Evolutionary conservation across 1,140 invertebrate genomes (phyloP), one percentile per base, ranked within the genome.

Genomic region (Palaemon carinicauda): DNA sequence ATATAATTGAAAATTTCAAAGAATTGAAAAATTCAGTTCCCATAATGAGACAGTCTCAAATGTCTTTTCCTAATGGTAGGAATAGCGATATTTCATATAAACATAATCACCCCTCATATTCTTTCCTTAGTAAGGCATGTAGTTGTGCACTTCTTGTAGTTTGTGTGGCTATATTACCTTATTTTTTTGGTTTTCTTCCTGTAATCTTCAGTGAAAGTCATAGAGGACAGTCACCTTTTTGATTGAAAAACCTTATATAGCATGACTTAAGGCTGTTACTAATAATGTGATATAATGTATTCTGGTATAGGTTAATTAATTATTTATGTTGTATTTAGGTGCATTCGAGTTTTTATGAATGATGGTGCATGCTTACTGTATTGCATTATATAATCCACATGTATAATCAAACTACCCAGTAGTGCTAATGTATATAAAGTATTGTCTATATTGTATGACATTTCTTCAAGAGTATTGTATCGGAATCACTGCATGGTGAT

Each of bases 81-180:
- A 1, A 75, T 5, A 14, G 15, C 21, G 24, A 10, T 29, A n/a
- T 21, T 33, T 33, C 7, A 17, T 24, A 21, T 33, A 5, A 1
- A 3, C 24, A 19, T 15, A 27, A 73, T 73, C 69, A 73, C 0
- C 14, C 19, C 69, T 27, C 69, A 1, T 73, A 17, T 17, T 73
- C 50, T 78, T 21, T 3, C 1, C 3, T 78, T 51, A 53, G 21
- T 33, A 69, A 54, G 52, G 74, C 74, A 31, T 86, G 77, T 73
- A 27, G 84, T 50, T 86, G 41, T 86, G 84, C 65, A 10, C 60
- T 80, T 29, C 41, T 71, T 21, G 84, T 86, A 31, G 54, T 86
- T 15, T 17, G 17, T 54, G 41, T 86, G 1, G 80, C 77, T 50
- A 41, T 80, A 19, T 71, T 86, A 31, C 77, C 77, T n/a, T 69